A percentile compares a stretch with the other conserved stretches of the same genome.
Conservation (phyloP, 2,113 vertebrate species). For the Capricornis sumatraensis region DNA sequence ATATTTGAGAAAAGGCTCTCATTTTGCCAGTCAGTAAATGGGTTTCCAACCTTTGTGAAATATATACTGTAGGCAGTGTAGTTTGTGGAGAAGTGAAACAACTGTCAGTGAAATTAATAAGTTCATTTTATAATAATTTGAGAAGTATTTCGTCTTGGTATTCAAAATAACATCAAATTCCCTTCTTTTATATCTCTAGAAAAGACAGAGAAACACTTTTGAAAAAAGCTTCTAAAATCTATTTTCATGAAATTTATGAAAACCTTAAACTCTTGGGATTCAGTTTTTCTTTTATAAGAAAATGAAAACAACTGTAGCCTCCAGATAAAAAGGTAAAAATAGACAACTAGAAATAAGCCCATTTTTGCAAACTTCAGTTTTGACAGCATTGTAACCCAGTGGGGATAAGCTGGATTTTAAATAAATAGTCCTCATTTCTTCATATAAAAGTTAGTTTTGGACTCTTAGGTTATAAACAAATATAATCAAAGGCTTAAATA, state of each 20-base stretch:
- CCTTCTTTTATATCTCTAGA: neutral
- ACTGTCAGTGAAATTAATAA: slow-evolving; percentile 10
- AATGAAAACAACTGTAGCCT: neutral
- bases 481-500: neutral
- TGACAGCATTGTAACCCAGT: neutral
- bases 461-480: neutral
- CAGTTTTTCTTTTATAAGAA: neutral
- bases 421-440: neutral
- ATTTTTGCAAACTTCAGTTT: slow-evolving; percentile 1
- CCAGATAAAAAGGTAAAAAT: neutral
- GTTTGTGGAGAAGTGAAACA: neutral
- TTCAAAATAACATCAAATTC: neutral
- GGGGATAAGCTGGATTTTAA: neutral
- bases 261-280: neutral
- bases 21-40: neutral
- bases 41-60: neutral
- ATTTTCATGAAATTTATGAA: neutral
- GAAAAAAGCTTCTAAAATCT: neutral
- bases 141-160: neutral
- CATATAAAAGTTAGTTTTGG: neutral
- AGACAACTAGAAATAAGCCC: neutral
- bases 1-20: neutral
- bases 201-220: neutral
- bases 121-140: slow-evolving; percentile 18
- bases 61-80: neutral